Evolutionary conservation across 2,888 invertebrate genomes (phyloP), one percentile per base, ranked within the genome.

Genomic region (Meiosimyza decipiens): DNA sequence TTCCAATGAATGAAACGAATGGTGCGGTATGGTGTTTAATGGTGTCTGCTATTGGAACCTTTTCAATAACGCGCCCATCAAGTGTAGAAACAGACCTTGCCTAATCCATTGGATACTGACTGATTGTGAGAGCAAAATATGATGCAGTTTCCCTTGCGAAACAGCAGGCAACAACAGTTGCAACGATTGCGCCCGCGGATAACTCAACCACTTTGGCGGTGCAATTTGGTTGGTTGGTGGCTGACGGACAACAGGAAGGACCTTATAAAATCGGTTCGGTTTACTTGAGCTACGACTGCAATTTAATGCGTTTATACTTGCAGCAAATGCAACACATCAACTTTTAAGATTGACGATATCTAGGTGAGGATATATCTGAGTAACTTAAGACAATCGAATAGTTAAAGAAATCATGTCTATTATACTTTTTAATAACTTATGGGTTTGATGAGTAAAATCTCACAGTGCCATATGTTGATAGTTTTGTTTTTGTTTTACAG

Each of bases 51-150:
- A 22, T 59, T 1, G 66, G 33, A 63, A 16, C 70, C 62, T 71
- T 78, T 77, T 78, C 81, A 82, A 82, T 82, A 82, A 82, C 81
- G 80, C 79, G 81, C 79, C 80, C 82, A 82, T 82, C 80, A 82
- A 79, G 78, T 79, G 77, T 76, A 75, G 79, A 82, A 81, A 81
- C 78, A 73, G 80, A 81, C 77, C 80, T 80, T 80, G 82, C 76
- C 79, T 79, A 81, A 81, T 82, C 79, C 81, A 82, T 82, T 82
- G 80, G 79, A 78, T 80, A 79, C 79, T 79, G 76, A 62, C 63
- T 71, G 62, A 72, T 70, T 72, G 60, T 73, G 40, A 49, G 54
- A 63, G 60, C 67, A 63, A 65, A 50, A 51, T 50, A 54, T 12
- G 54, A 71, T 62, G 57, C 54, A 28, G 64, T 63, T 70, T n/a